phyloP scores from a whole-genome alignment of 2,888 invertebrate species.

The Ceriagrion tenellum region DNA sequence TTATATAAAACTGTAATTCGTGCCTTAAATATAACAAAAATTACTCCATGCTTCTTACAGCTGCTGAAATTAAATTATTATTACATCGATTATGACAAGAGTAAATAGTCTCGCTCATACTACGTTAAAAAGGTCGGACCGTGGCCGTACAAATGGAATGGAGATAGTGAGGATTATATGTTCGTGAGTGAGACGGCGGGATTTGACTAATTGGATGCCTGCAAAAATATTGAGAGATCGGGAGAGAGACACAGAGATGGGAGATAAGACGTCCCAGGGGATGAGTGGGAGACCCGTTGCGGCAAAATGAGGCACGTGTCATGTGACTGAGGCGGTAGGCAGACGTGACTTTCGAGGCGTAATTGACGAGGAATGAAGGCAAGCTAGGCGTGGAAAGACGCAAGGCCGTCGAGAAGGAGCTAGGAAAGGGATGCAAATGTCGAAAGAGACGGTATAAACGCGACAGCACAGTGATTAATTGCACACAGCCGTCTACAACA shows the following conservation, averaged over 20 bases:
- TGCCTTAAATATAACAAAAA: no score
- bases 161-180: no score
- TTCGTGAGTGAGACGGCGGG: background rate
- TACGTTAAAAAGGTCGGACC: no score
- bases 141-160: no score
- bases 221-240: background rate
- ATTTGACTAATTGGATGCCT: conserved; percentile 18
- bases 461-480: background rate
- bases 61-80: no score
- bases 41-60: no score
- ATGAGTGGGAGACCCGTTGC: background rate
- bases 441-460: background rate
- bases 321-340: background rate
- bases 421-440: background rate
- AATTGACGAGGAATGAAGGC: background rate
- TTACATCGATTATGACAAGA: no score
- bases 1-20: no score
- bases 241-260: background rate
- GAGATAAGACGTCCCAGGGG: background rate
- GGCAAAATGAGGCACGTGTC: background rate
- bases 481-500: background rate
- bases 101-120: no score
- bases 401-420: background rate
- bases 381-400: background rate
- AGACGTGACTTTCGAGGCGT: background rate